phyloP scores from a whole-genome alignment of 2,888 invertebrate species.

The Polydesmus complanatus region DNA sequence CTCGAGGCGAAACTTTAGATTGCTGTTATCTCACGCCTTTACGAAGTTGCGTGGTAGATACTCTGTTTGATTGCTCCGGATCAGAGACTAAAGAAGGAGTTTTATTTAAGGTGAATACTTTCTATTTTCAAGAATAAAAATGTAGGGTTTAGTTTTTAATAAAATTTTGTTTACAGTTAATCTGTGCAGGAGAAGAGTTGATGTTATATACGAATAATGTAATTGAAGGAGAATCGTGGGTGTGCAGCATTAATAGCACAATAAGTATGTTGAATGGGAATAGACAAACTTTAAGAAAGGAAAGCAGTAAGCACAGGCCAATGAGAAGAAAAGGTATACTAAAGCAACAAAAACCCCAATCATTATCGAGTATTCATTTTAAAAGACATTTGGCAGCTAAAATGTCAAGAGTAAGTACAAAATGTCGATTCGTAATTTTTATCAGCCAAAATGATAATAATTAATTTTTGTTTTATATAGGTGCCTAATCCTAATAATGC shows the following conservation, averaged over 20 bases:
- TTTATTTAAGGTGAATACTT: conserved; percentile 41
- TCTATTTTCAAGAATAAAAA: background rate
- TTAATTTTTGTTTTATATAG: no score
- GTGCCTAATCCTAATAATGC: no score
- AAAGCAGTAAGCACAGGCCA: conserved; percentile 13
- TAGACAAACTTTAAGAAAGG: conserved; percentile 11
- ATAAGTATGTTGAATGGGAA: conserved; percentile 2
- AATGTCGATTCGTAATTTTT: no score
- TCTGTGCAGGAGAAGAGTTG: conserved; percentile 9
- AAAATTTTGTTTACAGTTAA: conserved; percentile 6
- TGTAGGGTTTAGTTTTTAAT: background rate
- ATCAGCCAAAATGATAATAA: no score
- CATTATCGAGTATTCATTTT: no score
- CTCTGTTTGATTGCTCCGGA: conserved; percentile 44
- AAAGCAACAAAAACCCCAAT: conserved; percentile 2
- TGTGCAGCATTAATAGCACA: background rate
- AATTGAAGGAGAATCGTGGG: conserved; percentile 7
- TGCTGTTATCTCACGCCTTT: conserved; percentile 54
- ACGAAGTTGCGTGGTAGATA: conserved; percentile 49
- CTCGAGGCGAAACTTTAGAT: conserved; percentile 43
- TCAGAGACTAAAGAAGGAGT: conserved; percentile 47
- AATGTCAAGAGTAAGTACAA: no score
- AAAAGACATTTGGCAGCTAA: no score
- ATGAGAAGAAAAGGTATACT: conserved; percentile 6
- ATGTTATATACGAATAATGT: conserved; percentile 5